Conservation (phyloP, 1,140 invertebrate species). For the Leptoteleia sp. region DNA sequence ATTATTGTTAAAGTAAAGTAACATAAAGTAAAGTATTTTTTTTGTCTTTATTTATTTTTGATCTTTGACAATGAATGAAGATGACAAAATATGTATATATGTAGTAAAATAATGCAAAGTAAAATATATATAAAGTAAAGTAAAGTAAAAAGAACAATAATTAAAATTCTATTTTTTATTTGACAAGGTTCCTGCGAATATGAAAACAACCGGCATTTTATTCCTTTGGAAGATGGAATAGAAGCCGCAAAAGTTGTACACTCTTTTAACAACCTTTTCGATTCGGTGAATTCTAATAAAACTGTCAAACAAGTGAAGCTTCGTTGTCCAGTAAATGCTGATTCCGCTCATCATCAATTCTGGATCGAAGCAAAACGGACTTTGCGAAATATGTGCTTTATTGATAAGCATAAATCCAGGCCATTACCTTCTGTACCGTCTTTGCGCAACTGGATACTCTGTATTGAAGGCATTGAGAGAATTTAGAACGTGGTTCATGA, state of each 20-base stretch:
- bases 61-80: too few species aligned
- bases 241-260: constrained; percentile 1
- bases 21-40: too few species aligned
- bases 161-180: too few species aligned
- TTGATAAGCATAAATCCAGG: constrained; percentile 6
- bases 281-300: constrained; percentile 44
- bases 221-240: not conserved
- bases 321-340: constrained; percentile 12
- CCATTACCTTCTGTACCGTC: not conserved
- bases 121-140: too few species aligned
- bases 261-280: constrained; percentile 49
- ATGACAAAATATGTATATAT: too few species aligned
- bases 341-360: constrained; percentile 19
- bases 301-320: not conserved
- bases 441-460: constrained; percentile 34
- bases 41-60: too few species aligned
- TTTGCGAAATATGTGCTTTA: constrained; percentile 13
- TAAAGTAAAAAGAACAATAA: too few species aligned
- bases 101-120: too few species aligned
- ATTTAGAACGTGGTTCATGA: constrained; percentile 11
- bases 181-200: constrained; percentile 1
- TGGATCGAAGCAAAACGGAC: too few species aligned
- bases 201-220: not conserved
- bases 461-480: constrained; percentile 31
- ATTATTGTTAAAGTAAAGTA: too few species aligned